Evolutionary conservation across 2,113 vertebrate genomes (phyloP).

Genomic region (Micronycteris hirsuta): DNA sequence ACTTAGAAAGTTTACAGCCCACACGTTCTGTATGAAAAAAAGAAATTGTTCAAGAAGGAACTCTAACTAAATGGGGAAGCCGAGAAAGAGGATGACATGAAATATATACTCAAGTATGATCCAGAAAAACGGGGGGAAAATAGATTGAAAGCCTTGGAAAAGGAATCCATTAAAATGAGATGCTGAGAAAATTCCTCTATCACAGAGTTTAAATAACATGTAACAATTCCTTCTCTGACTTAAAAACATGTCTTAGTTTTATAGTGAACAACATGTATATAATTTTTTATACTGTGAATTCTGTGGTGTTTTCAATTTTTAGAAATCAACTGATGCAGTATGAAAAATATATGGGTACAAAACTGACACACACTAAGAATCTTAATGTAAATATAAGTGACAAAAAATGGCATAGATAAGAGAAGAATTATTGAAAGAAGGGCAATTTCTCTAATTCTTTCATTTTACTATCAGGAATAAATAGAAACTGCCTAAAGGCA

Average conservation of each 20-base stretch:
- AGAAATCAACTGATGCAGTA: constrained; percentile 2
- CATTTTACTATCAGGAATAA: constrained; percentile 8
- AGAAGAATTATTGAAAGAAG: background rate
- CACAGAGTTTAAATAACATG: background rate
- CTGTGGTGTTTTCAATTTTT: background rate
- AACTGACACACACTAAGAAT: background rate
- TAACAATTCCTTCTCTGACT: background rate
- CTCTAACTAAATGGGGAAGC: background rate
- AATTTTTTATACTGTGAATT: background rate
- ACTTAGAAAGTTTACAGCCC: background rate
- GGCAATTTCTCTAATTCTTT: background rate
- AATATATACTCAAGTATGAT: background rate
- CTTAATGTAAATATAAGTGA: constrained; percentile 8
- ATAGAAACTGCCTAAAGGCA: background rate
- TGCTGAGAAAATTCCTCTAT: background rate
- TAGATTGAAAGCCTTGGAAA: background rate
- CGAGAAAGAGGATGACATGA: background rate
- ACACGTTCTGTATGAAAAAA: constrained; percentile 21
- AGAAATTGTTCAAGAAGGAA: constrained; percentile 9
- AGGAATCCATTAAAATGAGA: background rate
- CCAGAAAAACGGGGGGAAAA: background rate
- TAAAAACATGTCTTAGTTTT: background rate
- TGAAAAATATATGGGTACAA: background rate
- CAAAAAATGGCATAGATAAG: background rate
- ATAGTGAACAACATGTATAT: background rate